phyloP scores from a whole-genome alignment of 2,888 invertebrate genomes.

The Acanthopleura granulata region DNA sequence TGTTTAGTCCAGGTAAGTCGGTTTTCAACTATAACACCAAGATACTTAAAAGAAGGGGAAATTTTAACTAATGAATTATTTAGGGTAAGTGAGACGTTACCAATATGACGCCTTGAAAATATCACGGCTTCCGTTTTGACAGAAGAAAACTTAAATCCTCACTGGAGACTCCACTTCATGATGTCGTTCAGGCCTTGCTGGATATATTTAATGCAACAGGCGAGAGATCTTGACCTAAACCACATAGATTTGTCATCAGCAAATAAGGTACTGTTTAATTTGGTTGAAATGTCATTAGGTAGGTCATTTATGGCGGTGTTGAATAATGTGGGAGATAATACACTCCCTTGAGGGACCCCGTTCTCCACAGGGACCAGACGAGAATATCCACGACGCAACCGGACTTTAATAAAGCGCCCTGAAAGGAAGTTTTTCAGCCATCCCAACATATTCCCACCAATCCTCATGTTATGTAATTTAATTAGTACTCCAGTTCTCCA shows the following conservation, averaged over 20 bases:
- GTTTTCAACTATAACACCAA: neutral
- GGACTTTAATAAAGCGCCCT: neutral
- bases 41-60: neutral
- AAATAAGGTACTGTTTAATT: neutral
- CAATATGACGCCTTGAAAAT: neutral
- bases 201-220: neutral
- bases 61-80: neutral
- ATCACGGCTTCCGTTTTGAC: neutral
- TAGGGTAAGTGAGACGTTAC: neutral
- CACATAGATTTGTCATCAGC: slow-evolving; percentile 10
- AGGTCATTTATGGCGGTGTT: slow-evolving; percentile 7
- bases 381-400: neutral
- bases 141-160: slow-evolving; percentile 6
- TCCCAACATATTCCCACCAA: neutral
- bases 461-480: neutral
- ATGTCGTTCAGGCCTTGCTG: neutral
- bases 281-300: neutral
- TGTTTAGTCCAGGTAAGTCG: neutral
- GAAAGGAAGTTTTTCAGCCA: neutral
- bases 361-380: neutral
- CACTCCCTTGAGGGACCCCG: slow-evolving; percentile 1
- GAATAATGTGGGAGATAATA: slow-evolving; percentile 3
- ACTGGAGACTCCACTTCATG: neutral
- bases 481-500: neutral
- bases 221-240: neutral